Conservation (phyloP, 2,113 vertebrate genomes). For the Equus przewalskii region DNA sequence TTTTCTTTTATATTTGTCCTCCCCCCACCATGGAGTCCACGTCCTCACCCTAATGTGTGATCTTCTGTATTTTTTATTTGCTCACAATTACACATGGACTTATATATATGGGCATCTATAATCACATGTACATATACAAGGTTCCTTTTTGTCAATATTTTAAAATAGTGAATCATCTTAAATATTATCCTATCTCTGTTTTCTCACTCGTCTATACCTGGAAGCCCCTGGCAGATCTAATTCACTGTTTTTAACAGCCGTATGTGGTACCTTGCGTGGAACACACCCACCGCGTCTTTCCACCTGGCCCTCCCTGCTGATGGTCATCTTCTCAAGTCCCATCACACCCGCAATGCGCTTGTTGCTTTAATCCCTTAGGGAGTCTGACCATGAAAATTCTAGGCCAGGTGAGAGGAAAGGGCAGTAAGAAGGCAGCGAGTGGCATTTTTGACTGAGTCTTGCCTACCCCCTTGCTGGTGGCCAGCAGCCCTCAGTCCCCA, state of each 20-base stretch:
- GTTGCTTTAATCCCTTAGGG: background rate
- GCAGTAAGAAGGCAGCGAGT: background rate
- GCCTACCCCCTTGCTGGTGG: background rate
- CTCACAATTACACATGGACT: background rate
- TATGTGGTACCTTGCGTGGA: background rate
- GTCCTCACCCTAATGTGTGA: background rate
- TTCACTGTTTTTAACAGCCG: background rate
- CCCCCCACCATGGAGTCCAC: background rate
- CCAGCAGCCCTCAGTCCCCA: background rate
- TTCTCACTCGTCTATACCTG: background rate
- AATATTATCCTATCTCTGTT: background rate
- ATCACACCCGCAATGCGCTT: background rate
- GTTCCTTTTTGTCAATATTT: background rate
- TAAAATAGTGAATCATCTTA: background rate
- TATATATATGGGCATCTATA: background rate
- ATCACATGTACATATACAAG: background rate
- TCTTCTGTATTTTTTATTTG: slow-evolving; percentile 37
- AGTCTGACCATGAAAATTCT: background rate
- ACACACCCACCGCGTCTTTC: background rate
- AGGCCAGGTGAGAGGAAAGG: background rate
- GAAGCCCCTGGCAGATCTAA: background rate
- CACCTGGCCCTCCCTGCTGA: background rate
- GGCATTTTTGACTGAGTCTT: background rate
- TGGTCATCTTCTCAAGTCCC: background rate
- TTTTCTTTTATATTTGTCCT: background rate